Conservation (phyloP, 2,888 invertebrate genomes). For the Pachycephus smyrnensis region DNA sequence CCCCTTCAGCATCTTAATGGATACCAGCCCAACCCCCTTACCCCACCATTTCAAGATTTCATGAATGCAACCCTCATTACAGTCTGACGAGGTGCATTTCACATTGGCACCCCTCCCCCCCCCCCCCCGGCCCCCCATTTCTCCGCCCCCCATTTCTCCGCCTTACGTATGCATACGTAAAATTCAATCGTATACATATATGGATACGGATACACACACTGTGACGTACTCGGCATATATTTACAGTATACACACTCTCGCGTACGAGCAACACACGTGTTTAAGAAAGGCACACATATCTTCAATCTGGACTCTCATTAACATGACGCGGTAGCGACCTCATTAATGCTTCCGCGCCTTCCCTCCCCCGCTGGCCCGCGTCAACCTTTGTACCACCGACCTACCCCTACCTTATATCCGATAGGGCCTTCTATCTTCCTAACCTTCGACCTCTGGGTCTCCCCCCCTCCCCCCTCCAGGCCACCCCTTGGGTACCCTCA, state of each 20-base stretch:
- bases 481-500: neutral
- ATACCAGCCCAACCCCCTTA: neutral
- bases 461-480: neutral
- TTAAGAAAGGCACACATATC: neutral
- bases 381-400: conserved; percentile 17
- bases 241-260: neutral
- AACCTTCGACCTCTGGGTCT: conserved; percentile 6
- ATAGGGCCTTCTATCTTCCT: conserved; percentile 4
- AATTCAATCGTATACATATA: neutral
- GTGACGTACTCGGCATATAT: neutral
- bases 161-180: neutral
- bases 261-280: neutral
- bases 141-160: too few relatives aligned
- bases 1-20: neutral
- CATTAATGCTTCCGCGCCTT: conserved; percentile 35
- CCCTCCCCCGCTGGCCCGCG: conserved; percentile 1
- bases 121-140: too few relatives aligned
- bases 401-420: conserved; percentile 1
- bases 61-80: neutral
- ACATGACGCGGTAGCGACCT: conserved; percentile 39
- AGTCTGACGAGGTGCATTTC: neutral
- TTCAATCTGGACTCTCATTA: conserved; percentile 37
- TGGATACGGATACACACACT: neutral
- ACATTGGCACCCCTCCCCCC: neutral
- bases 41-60: neutral